These are phyloP conservation scores for Chrysaora quinquecirrha DNA, from an alignment of 30 jellyfish, hydroid and myxozoan species.

Conservation along the genomic window DNA sequence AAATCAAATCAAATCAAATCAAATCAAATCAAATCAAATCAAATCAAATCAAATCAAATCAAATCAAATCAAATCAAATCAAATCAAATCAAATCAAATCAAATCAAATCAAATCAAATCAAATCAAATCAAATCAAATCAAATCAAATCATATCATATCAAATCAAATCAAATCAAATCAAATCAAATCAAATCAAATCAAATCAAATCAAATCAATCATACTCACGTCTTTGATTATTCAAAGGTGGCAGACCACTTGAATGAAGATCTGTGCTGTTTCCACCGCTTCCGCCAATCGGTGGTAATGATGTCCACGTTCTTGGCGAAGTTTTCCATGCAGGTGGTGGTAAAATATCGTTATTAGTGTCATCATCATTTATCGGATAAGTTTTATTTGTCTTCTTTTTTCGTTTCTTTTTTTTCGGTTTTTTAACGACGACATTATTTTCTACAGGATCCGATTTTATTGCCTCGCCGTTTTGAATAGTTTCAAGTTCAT, in stretches of 20 bases:
- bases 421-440: slow-evolving; percentile 24
- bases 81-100: too few species aligned
- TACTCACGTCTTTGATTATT: not conserved
- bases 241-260: slow-evolving; percentile 66
- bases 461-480: slow-evolving; percentile 40
- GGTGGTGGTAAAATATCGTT: slow-evolving; percentile 44
- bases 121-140: too few species aligned
- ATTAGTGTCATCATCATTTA: slow-evolving; percentile 28
- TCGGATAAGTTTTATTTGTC: slow-evolving; percentile 67
- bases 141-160: too few species aligned
- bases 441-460: not conserved
- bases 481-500: not conserved
- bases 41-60: too few species aligned
- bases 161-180: too few species aligned
- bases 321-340: slow-evolving; percentile 34
- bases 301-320: slow-evolving; percentile 47
- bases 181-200: too few species aligned
- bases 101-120: too few species aligned
- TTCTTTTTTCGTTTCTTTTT: slow-evolving; percentile 59
- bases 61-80: too few species aligned
- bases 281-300: slow-evolving; percentile 2
- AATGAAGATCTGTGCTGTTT: slow-evolving; percentile 13
- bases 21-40: too few species aligned
- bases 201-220: not conserved
- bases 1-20: too few species aligned